phyloP scores from a whole-genome alignment of 2,888 invertebrate species.

The Blera fallax region DNA sequence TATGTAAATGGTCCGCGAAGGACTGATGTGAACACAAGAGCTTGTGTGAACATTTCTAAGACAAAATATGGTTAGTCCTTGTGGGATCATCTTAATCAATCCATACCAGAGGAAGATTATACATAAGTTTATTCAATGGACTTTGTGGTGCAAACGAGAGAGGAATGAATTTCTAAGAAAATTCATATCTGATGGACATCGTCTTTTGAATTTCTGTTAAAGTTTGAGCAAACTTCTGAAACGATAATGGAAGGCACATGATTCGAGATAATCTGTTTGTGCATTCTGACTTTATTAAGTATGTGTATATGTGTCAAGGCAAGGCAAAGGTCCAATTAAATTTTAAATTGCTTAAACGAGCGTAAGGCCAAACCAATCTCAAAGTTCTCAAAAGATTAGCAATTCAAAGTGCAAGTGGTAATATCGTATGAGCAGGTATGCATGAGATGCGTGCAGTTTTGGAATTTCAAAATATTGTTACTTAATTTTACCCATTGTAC shows the following conservation, averaged over 20 bases:
- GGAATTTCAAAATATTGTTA: no score
- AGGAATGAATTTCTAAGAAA: conserved; percentile 1
- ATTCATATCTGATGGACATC: conserved; percentile 37
- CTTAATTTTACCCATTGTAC: no score
- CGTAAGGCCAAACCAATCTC: conserved; percentile 32
- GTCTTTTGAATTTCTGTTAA: conserved; percentile 33
- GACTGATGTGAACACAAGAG: not conserved
- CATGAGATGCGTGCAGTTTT: not conserved
- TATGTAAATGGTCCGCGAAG: no score
- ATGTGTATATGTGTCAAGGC: not conserved
- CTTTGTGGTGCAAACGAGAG: conserved; percentile 14
- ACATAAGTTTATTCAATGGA: not conserved
- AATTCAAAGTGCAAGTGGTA: not conserved
- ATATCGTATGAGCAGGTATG: not conserved
- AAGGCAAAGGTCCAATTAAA: conserved; percentile 29
- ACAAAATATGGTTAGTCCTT: conserved; percentile 9
- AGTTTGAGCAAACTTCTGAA: conserved; percentile 47
- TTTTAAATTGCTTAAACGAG: conserved; percentile 52
- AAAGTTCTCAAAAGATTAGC: conserved; percentile 33
- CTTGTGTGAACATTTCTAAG: not conserved
- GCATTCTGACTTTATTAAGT: conserved; percentile 48
- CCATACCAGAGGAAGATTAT: conserved; percentile 34
- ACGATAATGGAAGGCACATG: conserved; percentile 37
- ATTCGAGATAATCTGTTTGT: conserved; percentile 56
- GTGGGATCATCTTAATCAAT: conserved; percentile 38